Evolutionary conservation across 2,113 vertebrate species (phyloP).

Genomic region (Ptilonorhynchus violaceus): DNA sequence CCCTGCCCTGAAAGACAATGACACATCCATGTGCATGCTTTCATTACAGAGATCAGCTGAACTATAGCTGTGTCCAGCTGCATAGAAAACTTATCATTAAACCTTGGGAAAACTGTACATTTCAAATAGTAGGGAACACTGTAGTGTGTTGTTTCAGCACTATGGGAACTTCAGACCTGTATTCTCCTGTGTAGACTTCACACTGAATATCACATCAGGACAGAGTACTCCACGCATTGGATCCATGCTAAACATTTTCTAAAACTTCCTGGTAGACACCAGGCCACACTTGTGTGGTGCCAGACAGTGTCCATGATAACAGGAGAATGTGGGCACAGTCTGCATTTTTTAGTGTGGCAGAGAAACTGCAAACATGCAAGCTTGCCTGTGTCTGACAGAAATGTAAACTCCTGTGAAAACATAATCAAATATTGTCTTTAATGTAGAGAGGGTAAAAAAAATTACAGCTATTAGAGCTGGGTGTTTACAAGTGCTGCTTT

Average conservation of each 20-base stretch:
- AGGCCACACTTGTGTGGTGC: neutral
- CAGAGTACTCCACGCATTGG: neutral
- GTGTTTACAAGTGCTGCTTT: neutral
- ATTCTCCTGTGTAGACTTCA: neutral
- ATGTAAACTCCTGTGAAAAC: neutral
- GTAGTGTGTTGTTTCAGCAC: neutral
- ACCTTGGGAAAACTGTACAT: neutral
- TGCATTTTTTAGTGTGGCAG: neutral
- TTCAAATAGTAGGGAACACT: neutral
- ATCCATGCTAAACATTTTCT: neutral
- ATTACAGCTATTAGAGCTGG: neutral
- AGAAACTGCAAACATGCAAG: neutral
- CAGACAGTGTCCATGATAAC: neutral
- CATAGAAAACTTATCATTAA: neutral
- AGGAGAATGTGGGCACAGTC: neutral
- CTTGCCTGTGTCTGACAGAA: neutral
- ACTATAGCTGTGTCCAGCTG: neutral
- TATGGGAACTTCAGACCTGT: neutral
- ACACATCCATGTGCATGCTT: neutral
- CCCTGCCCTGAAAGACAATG: neutral
- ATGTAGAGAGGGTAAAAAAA: neutral
- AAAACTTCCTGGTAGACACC: neutral
- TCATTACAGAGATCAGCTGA: neutral
- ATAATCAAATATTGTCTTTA: neutral
- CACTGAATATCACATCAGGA: neutral